phyloP scores from a whole-genome alignment of 2,888 invertebrate genomes.

The Synergus laeviventris region DNA sequence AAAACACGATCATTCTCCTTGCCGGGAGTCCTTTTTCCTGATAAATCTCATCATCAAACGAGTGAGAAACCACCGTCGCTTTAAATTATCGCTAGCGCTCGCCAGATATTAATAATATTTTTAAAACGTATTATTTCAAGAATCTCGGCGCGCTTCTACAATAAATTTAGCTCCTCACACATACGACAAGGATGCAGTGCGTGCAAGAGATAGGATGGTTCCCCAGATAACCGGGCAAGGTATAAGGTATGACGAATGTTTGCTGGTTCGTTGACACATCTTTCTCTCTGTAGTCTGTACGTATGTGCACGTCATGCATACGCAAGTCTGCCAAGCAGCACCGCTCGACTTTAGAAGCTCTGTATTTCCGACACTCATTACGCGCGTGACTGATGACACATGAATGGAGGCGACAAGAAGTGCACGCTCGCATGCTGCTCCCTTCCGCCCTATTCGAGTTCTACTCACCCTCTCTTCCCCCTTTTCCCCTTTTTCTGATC shows the following conservation, averaged over 20 bases:
- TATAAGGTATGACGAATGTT: slow-evolving; percentile 58
- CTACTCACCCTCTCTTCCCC: neutral
- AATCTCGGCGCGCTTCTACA: neutral
- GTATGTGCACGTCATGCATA: neutral
- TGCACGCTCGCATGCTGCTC: slow-evolving; percentile 50
- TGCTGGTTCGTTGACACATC: slow-evolving; percentile 45
- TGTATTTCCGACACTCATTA: slow-evolving; percentile 72
- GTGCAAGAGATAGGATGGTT: neutral
- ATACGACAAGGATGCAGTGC: neutral
- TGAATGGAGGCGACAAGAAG: slow-evolving; percentile 67
- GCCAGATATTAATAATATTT: slow-evolving; percentile 37
- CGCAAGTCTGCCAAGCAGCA: slow-evolving; percentile 51
- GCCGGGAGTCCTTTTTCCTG: slow-evolving; percentile 18
- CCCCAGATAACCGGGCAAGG: slow-evolving; percentile 13
- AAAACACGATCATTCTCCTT: slow-evolving; percentile 34
- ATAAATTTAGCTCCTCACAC: slow-evolving; percentile 11
- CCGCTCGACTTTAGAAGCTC: slow-evolving; percentile 60
- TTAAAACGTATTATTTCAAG: slow-evolving; percentile 22
- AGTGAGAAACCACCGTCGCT: neutral
- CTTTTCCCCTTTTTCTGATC: slow-evolving; percentile 11
- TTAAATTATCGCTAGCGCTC: slow-evolving; percentile 18
- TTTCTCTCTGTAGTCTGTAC: neutral
- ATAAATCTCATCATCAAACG: slow-evolving; percentile 34
- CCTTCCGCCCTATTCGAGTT: slow-evolving; percentile 23
- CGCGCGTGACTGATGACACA: slow-evolving; percentile 70